A percentile compares a stretch with the other conserved stretches of the same genome.
Conservation (phyloP, 2,888 invertebrate species). For the Euzophera pinguis region DNA sequence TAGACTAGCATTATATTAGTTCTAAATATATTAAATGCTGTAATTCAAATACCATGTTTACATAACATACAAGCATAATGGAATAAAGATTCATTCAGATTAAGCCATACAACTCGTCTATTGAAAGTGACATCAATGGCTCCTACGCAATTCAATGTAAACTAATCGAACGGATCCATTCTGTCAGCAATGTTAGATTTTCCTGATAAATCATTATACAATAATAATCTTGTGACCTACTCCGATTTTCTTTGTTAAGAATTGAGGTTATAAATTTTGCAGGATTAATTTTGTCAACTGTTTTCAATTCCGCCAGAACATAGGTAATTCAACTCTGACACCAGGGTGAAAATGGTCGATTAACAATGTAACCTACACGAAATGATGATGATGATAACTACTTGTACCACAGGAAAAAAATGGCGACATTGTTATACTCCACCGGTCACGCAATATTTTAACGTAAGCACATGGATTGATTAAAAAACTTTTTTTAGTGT, state of each 20-base stretch:
- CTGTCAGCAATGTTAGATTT: neutral
- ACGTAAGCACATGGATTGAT: slow-evolving; percentile 17
- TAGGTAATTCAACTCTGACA: too few species aligned
- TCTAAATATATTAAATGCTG: too few species aligned
- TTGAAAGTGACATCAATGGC: neutral
- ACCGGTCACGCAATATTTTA: neutral
- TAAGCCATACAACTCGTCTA: neutral
- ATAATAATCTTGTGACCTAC: neutral
- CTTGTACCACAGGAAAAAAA: too few species aligned
- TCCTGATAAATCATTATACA: neutral
- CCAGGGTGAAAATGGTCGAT: too few species aligned
- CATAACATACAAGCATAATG: slow-evolving; percentile 28
- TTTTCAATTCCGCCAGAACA: too few species aligned
- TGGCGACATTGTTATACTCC: neutral
- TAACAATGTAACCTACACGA: too few species aligned
- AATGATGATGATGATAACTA: too few species aligned
- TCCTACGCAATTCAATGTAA: neutral
- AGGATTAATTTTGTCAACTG: too few species aligned
- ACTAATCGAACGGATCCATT: neutral
- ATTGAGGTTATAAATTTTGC: too few species aligned
- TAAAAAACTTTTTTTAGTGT: slow-evolving; percentile 21
- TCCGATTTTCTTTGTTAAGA: too few species aligned
- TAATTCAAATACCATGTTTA: slow-evolving; percentile 9
- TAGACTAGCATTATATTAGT: too few species aligned
- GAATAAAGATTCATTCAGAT: too few species aligned